A percentile compares a stretch with the other conserved stretches of the same genome.
phyloP scores from a whole-genome alignment of 1,140 invertebrate genomes.

The Brachionus rotundiformis region DNA sequence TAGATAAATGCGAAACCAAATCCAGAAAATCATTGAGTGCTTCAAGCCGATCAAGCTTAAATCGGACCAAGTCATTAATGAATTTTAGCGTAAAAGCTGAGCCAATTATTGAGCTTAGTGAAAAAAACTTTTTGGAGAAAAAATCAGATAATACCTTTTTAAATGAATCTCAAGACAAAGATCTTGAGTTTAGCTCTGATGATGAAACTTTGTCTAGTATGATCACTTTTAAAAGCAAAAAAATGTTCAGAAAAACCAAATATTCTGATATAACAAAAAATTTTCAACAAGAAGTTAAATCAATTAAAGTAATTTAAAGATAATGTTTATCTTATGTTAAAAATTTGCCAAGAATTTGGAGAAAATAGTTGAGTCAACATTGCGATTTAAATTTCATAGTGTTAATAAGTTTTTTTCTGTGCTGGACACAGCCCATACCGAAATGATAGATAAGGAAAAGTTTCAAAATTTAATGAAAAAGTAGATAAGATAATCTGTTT shows the following conservation, averaged over 20 bases:
- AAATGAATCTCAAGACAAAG: not conserved
- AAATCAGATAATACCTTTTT: not conserved
- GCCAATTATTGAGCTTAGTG: not conserved
- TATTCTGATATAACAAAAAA: not conserved
- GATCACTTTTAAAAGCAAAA: not conserved
- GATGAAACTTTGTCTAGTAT: not conserved
- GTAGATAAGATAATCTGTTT: not conserved
- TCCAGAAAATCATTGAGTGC: not conserved
- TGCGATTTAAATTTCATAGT: constrained; percentile 38
- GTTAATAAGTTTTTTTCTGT: constrained; percentile 27
- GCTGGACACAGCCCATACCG: constrained; percentile 12
- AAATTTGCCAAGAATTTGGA: constrained; percentile 22
- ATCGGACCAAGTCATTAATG: not conserved
- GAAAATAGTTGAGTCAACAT: constrained; percentile 16
- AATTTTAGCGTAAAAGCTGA: not conserved
- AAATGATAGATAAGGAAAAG: constrained; percentile 17
- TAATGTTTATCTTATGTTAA: not conserved
- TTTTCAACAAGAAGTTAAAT: constrained; percentile 11
- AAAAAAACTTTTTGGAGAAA: not conserved
- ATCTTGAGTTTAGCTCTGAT: not conserved
- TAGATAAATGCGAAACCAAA: not conserved
- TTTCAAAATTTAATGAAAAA: constrained; percentile 19
- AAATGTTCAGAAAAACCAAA: not conserved
- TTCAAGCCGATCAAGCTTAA: not conserved
- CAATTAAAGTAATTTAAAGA: constrained; percentile 1